Evolutionary conservation across 1,140 invertebrate species (phyloP), one percentile per base, ranked within the genome.

Genomic region (Bombus affinis): DNA sequence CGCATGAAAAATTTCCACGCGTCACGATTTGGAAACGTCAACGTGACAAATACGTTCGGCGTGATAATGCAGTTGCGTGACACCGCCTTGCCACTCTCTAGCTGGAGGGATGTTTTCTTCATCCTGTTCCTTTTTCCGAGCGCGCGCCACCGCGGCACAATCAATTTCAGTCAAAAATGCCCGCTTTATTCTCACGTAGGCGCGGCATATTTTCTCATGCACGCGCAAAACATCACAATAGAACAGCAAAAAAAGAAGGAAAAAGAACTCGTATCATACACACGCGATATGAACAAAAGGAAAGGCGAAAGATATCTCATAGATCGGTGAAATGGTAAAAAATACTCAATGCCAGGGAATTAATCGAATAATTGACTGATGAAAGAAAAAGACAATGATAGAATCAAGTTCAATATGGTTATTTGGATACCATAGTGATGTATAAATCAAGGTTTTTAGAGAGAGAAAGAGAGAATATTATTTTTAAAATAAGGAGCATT

Each of bases 61-160:
- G 87, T 88, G 86, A 88, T 88, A 88, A 88, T 88, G 87, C 81
- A 88, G 77, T 88, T 86, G 81, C 87, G 87, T 88, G 86, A 88
- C 86, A 75, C 70, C 47, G 6, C 47, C 74, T 57, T 57, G 32
- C 70, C 59, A 81, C 72, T 81, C 78, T 18, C 15, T 18, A 66
- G 15, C 71, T 68, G 73, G 73, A 39, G 70, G 86, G 87, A 88
- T 88, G 86, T 83, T 88, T 83, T 74, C 86, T 71, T 88, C 87
- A 66, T 79, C 68, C 74, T 65, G 65, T 62, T 80, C 57, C 75
- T 87, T 83, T 74, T 18, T 72, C 66, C 71, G 37, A 71, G n/a
- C 42, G 42, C 42, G 62, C n/a, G 68, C 47, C 47, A 53, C 47
- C 72, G 25, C 83, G 72, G 86, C 72, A 77, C 86, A 82, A 88